These are phyloP conservation scores for Zosterops borbonicus DNA, from an alignment of 2,113 vertebrate species.

Conservation along the genomic window DNA sequence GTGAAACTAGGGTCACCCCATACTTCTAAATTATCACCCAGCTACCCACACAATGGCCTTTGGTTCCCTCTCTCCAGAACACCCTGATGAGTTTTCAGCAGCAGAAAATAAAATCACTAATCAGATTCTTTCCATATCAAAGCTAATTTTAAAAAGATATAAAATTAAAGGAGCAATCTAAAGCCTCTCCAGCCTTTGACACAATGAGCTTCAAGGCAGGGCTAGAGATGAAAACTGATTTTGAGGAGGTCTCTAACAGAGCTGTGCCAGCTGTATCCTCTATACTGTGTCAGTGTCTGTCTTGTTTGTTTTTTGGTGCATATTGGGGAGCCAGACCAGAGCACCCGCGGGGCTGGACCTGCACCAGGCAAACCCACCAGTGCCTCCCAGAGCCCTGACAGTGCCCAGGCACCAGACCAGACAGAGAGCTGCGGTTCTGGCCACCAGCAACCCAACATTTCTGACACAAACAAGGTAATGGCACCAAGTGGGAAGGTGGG, in stretches of 20 bases:
- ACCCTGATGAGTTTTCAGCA: neutral
- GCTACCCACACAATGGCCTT: neutral
- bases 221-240: neutral
- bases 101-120: neutral
- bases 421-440: neutral
- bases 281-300: neutral
- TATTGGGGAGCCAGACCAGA: neutral
- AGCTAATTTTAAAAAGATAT: neutral
- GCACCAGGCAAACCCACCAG: neutral
- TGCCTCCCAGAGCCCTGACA: neutral
- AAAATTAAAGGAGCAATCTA: neutral
- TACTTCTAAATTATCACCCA: neutral
- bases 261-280: neutral
- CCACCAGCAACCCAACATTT: neutral
- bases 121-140: neutral
- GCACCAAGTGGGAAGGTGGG: neutral
- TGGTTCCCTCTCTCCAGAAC: neutral
- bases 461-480: neutral
- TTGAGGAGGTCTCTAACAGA: neutral
- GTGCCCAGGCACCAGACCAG: neutral
- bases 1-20: neutral
- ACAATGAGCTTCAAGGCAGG: neutral
- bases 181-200: neutral
- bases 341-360: fast-evolving
- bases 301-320: conserved; percentile 11